phyloP scores from a whole-genome alignment of 2,888 invertebrate species.

The Netelia virgata region DNA sequence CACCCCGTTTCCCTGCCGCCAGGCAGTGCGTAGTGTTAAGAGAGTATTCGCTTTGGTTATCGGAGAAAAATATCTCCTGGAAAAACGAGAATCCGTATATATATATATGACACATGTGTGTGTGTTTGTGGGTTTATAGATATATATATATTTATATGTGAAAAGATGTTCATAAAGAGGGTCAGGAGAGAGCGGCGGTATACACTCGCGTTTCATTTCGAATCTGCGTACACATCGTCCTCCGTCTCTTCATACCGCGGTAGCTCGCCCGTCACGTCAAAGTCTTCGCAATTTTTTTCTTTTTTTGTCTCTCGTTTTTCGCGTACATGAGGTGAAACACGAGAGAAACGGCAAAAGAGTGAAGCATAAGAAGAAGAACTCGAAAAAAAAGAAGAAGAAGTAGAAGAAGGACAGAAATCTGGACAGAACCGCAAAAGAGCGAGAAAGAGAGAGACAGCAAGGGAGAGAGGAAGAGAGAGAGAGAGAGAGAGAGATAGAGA shows the following conservation, averaged over 20 bases:
- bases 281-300: constrained; percentile 33
- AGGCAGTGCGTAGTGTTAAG: background rate
- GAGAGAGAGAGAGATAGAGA: constrained; percentile 5
- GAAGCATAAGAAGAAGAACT: constrained; percentile 10
- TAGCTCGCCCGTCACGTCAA: constrained; percentile 39
- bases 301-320: background rate
- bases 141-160: background rate
- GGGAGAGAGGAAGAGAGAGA: constrained; percentile 7
- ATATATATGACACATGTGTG: too few species aligned
- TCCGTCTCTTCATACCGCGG: constrained; percentile 1
- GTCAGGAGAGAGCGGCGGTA: background rate
- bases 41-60: constrained; percentile 5
- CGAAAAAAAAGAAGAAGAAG: background rate
- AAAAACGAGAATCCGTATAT: constrained; percentile 4
- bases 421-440: constrained; percentile 31
- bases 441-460: background rate
- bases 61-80: background rate
- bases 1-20: too few species aligned
- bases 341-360: constrained; percentile 27
- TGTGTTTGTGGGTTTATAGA: too few species aligned
- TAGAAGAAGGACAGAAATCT: background rate
- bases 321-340: constrained; percentile 6
- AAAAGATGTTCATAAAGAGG: background rate
- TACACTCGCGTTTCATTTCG: constrained; percentile 34
- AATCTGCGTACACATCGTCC: background rate